phyloP scores from a whole-genome alignment of 1,140 invertebrate species.

The Drosophila subobscura region DNA sequence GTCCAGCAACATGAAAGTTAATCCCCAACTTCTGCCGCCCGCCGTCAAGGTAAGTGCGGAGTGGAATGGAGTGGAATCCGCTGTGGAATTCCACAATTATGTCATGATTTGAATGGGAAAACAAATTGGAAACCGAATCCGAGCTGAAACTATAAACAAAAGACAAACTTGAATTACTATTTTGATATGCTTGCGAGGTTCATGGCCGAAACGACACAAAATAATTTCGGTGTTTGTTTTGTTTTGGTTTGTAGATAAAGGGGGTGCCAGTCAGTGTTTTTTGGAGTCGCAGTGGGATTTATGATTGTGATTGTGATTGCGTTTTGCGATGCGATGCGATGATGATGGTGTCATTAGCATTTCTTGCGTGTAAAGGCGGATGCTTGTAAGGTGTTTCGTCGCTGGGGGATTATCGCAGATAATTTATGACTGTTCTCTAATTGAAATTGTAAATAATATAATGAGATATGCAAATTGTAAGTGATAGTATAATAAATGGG shows the following conservation, averaged over 20 bases:
- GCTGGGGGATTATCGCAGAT: conserved; percentile 29
- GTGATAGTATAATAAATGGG: neutral
- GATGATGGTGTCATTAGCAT: conserved; percentile 62
- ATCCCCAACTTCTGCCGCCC: conserved; percentile 48
- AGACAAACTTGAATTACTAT: conserved; percentile 46
- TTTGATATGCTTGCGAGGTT: conserved; percentile 54
- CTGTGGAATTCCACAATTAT: conserved; percentile 55
- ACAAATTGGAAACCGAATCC: conserved; percentile 32
- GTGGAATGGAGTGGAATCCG: neutral
- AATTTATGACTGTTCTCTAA: conserved; percentile 49
- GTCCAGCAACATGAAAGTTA: conserved; percentile 46
- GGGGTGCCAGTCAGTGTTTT: neutral
- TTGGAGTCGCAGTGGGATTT: neutral
- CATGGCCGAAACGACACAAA: conserved; percentile 47
- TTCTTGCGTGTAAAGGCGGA: conserved; percentile 60
- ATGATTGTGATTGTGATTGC: too few relatives aligned
- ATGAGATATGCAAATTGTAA: conserved; percentile 1
- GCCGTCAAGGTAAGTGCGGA: conserved; percentile 52
- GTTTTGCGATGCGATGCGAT: neutral
- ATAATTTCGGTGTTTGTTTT: conserved; percentile 27
- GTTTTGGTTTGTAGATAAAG: conserved; percentile 3
- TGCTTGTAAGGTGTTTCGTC: conserved; percentile 54
- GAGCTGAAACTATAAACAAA: conserved; percentile 28
- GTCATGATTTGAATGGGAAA: conserved; percentile 54
- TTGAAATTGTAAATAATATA: conserved; percentile 49